A percentile compares a stretch with the other conserved stretches of the same genome.
Conservation (phyloP, 1,140 invertebrate species). For the Drosophila melanogaster region Release_6_plus_ISO1_MT NT_033779.5:5838001-5838500, state of each 20-base stretch:
- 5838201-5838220: too few relatives aligned
- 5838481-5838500: conserved; percentile 30
- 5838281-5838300: too few relatives aligned
- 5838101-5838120: too few relatives aligned
- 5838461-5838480: conserved; percentile 41
- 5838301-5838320: conserved; percentile 27
- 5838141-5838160: too few relatives aligned
- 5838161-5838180: too few relatives aligned
- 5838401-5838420: conserved; percentile 12
- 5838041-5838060: conserved; percentile 15
- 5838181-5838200: too few relatives aligned
- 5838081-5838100: neutral
- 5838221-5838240: neutral
- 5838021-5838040: conserved; percentile 13
- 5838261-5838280: neutral
- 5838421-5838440: conserved; percentile 21
- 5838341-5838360: conserved; percentile 28
- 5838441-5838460: conserved; percentile 19
- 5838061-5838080: neutral
- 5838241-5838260: neutral
- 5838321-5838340: conserved; percentile 8
- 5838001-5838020: neutral
- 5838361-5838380: conserved; percentile 40
- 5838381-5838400: conserved; percentile 29
- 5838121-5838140: too few relatives aligned